These are phyloP conservation scores for Mus musculus DNA, from an alignment of 2,113 vertebrate species.

Conservation along the genomic window DNA sequence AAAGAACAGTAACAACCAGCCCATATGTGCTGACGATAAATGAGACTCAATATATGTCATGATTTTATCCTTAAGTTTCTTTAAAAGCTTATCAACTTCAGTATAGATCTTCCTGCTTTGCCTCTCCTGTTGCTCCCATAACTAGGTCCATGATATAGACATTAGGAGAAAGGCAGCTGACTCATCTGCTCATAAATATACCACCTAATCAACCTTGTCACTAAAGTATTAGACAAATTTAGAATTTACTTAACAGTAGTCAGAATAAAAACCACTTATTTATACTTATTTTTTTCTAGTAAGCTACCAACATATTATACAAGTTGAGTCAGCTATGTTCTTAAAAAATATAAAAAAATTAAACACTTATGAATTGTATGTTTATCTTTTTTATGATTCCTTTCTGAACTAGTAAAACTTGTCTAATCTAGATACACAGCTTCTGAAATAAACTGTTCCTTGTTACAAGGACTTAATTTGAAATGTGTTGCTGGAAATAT, in stretches of 20 bases:
- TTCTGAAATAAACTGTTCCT: neutral
- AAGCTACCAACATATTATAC: neutral
- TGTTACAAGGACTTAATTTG: neutral
- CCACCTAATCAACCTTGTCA: neutral
- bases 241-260: neutral
- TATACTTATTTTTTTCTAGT: neutral
- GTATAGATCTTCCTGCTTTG: neutral
- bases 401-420: neutral
- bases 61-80: neutral
- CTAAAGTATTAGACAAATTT: neutral
- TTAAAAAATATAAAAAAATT: neutral
- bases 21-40: neutral
- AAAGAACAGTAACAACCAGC: neutral
- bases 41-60: neutral
- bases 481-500: neutral
- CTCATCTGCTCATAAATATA: neutral
- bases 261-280: neutral
- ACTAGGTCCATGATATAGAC: neutral
- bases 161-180: neutral
- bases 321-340: neutral
- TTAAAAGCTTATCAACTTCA: neutral
- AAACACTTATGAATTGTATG: neutral
- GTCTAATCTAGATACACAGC: neutral
- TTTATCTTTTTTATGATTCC: neutral
- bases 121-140: neutral